Base-by-base conservation (phyloP, 2,888 invertebrate genomes). In the Epistrophe eligans region DNA sequence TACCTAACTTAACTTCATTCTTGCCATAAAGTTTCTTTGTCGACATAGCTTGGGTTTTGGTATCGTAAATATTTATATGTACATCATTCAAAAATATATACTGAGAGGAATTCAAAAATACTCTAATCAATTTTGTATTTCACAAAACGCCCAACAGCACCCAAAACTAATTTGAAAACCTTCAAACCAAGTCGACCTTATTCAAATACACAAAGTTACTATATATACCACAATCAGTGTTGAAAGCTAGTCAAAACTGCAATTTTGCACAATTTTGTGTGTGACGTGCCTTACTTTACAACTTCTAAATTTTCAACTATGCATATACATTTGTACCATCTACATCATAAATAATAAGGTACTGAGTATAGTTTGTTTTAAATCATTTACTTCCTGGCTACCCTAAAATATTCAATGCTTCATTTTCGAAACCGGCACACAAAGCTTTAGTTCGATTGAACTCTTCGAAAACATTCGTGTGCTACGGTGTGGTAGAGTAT, bases 401-500 rank as follows among this genome's bases (percentile, higher is more conserved):
- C 24, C 66, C 19, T 32, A 57, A 80, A 66, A 74, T 60, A 19
- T 43, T 6, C 32, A 35, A 80, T 70, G 43, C 24, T 48, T 48
- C 48, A 48, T 48, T 48, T 48, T 48, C 10, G 43, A 74, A 74
- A 80, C 11, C 38, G 32, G 60, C 43, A 67, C 43, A 67, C 60
- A 60, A 70, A 80, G 60, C 35, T 74, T 50, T 43, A 24, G 58
- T 38, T 19, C 73, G 40, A 79, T 66, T 11, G 64, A 73, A 66
- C 24, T 9, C 50, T 19, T 11, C 38, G 3, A 38, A 19, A 35
- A 17, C 13, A 58, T 17, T 38, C 4, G 10, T 60, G 38, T 13
- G 38, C 48, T 48, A 9, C 1, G 17, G 9, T 17, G 4, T 48
- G n/a, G 45, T 13, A 40, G 2, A 6, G 17, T 4, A 45, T 2